Percentiles rank a stretch among this genome's conserved stretches.
phyloP scores from a whole-genome alignment of 1,140 invertebrate genomes.

The Palaemon carinicauda region DNA sequence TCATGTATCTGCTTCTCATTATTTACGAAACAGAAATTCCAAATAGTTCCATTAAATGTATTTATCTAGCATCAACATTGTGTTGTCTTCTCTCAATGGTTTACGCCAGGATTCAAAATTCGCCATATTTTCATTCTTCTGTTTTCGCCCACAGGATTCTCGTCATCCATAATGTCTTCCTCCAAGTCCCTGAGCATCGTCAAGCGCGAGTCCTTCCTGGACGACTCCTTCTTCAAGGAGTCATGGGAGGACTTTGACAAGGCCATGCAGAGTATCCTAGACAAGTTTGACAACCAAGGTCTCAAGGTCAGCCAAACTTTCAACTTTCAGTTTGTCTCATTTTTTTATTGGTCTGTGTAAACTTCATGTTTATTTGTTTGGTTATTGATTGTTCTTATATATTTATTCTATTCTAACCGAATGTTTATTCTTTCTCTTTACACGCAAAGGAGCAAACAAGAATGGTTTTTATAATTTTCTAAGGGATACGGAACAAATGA shows the following conservation, averaged over 20 bases:
- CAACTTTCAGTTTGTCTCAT: neutral
- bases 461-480: too few relatives aligned
- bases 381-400: too few relatives aligned
- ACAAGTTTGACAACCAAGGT: conserved; percentile 56
- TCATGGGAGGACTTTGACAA: conserved; percentile 52
- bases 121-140: neutral
- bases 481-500: too few relatives aligned
- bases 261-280: conserved; percentile 44
- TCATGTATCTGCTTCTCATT: too few relatives aligned
- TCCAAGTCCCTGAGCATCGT: conserved; percentile 37
- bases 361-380: neutral
- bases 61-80: too few relatives aligned
- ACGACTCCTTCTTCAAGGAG: conserved; percentile 54
- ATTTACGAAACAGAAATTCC: too few relatives aligned
- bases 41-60: too few relatives aligned
- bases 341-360: neutral
- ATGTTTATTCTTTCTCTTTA: too few relatives aligned
- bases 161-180: neutral
- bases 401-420: too few relatives aligned
- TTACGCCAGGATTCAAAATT: too few relatives aligned
- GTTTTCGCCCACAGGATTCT: neutral
- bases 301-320: conserved; percentile 26
- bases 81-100: too few relatives aligned
- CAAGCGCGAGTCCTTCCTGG: conserved; percentile 47
- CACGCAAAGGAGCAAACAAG: too few relatives aligned